Conservation (phyloP, 2,888 invertebrate genomes). For the Brenthis hecate region DNA sequence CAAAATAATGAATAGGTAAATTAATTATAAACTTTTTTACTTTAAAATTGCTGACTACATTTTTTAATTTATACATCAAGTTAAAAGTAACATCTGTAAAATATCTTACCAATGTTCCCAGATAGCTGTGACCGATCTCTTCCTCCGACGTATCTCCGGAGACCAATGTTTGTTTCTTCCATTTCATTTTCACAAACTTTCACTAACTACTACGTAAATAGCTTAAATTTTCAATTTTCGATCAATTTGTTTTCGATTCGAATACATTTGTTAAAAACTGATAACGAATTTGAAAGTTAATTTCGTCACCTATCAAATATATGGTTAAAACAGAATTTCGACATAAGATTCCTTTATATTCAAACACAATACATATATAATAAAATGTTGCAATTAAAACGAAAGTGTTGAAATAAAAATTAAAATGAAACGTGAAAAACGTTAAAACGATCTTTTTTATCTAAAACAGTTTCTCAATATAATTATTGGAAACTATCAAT, state of each 20-base stretch:
- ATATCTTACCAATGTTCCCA: constrained; percentile 72
- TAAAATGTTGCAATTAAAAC: background rate
- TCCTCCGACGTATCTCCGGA: constrained; percentile 77
- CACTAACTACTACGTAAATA: constrained; percentile 3
- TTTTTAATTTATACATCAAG: too few species aligned
- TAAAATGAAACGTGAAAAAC: background rate
- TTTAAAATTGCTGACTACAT: too few species aligned
- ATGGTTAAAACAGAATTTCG: background rate
- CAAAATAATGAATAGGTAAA: too few species aligned
- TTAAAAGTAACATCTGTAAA: constrained; percentile 28
- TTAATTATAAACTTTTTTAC: too few species aligned
- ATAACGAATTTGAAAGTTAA: background rate
- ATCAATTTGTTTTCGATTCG: background rate
- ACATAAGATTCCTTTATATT: background rate
- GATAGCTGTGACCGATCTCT: constrained; percentile 75
- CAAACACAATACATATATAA: background rate
- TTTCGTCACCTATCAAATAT: background rate
- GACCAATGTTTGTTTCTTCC: constrained; percentile 57
- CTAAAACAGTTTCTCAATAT: background rate
- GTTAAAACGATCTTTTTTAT: background rate
- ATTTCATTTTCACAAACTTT: constrained; percentile 56
- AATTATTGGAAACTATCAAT: background rate
- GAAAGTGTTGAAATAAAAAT: background rate
- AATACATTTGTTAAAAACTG: constrained; percentile 2
- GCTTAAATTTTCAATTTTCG: background rate